Evolutionary conservation across 2,888 invertebrate genomes (phyloP), one percentile per base, ranked within the genome.

Genomic region (Amphipyra tragopoginis): DNA sequence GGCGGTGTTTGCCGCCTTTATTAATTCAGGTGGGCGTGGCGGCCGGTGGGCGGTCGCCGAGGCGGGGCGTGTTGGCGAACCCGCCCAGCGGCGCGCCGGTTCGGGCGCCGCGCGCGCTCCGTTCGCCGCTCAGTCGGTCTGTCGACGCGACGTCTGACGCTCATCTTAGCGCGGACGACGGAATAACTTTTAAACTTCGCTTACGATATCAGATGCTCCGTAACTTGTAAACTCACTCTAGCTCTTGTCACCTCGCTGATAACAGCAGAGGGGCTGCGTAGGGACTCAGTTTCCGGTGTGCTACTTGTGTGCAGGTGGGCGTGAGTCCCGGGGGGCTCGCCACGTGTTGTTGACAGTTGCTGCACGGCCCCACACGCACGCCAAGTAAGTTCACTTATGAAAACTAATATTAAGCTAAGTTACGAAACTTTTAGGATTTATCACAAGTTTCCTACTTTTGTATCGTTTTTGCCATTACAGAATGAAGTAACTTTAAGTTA

Each of bases 1-100:
- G 83, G 89, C 89, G 86, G 85, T 94, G 94, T 94, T 94, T 94
- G 93, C 93, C 86, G 90, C 92, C 91, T 93, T 93, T 93, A 93
- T 93, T 94, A 94, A 94, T 94, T 93, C 93, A 93, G 89, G 85
- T 87, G 87, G 94, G 94, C 92, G 94, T 93, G 90, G 74, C 75
- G 51, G 79, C 54, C 64, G 61, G 86, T 90, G 85, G 93, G 94
- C 90, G 93, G 87, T 65, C 79, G 63, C 52, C 58, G 81, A 52
- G 92, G 90, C 88, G 91, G 87, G 86, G 85, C 80, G 72, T 53
- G 83, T 42, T 61, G 53, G 26, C 0, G 50, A 56, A 49, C 38
- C 85, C 87, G 83, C 88, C 88, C 79, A 82, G 71, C 75, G 79
- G 82, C 82, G 83, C 79, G 68, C 66, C 71, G 75, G 59, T 42